Evolutionary conservation across 2,797 vertebrate genomes (phyloP), one percentile per base, ranked within the genome.

Genomic region (Diceros bicornis): DNA sequence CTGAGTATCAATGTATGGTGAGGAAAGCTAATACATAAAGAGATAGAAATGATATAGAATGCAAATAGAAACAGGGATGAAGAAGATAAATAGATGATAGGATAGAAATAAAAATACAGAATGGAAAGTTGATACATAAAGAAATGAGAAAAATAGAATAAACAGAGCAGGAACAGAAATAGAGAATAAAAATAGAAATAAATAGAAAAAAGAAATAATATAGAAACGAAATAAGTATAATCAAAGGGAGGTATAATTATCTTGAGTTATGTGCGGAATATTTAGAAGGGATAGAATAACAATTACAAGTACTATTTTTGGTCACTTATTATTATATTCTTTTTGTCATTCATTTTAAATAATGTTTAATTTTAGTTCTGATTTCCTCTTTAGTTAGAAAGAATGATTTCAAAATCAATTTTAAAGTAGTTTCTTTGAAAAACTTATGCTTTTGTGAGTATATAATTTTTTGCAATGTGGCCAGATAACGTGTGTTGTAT

Each of bases 351-450:
- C 59, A 64, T 47, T 77, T 79, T 66, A 75, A 71, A 79, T 89
- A 71, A n/a, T 52, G 9, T 75, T 7, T 29, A 68, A 95, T 69
- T 96, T 91, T 41, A 91, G 20, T 89, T 92, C 17, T 84, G n/a
- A 81, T 78, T 94, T 85, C 21, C 11, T 34, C 3, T 62, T 88
- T 89, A 61, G 69, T 89, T 66, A 59, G 52, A 93, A 93, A 93
- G 17, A 64, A 10, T 27, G 21, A 44, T 41, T 86, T 88, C 29
- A 96, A 88, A 77, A n/a, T 85, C 6, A 75, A 62, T 50, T 75
- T 93, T 85, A 61, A 75, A 71, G 8, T 59, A 52, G 29, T 66
- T 96, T 78, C 55, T 41, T 91, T n/a, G 1, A 77, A 85, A 94
- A 82, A 7, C 0, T 7, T 66, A 21, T 72, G 27, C 92, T 85